phyloP scores from a whole-genome alignment of 2,888 invertebrate species.

The Tryphoninae sp. region DNA sequence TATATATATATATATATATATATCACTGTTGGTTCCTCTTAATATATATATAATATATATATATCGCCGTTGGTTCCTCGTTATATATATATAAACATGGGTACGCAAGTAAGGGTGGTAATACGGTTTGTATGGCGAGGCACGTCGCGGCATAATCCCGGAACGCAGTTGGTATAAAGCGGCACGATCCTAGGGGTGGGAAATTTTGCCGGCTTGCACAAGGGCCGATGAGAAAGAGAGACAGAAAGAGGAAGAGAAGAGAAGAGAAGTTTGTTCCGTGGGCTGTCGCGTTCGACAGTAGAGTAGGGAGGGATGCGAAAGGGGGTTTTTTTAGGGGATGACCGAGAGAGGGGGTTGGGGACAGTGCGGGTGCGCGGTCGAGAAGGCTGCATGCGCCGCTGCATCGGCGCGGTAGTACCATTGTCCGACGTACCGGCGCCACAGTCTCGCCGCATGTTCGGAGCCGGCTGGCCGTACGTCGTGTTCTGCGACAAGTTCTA shows the following conservation, averaged over 20 bases:
- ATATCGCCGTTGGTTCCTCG: too few species aligned
- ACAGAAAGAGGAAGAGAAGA: background rate
- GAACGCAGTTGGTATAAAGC: constrained; percentile 20
- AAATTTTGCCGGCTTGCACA: constrained; percentile 1
- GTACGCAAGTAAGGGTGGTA: background rate
- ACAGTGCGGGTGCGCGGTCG: constrained; percentile 74
- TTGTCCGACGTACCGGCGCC: constrained; percentile 72
- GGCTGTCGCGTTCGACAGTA: constrained; percentile 7
- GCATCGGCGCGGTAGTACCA: constrained; percentile 76
- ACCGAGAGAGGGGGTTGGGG: constrained; percentile 51
- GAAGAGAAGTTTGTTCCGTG: background rate
- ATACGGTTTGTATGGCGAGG: constrained; percentile 37
- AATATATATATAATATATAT: too few species aligned
- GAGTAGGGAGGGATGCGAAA: constrained; percentile 22
- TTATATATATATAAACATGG: background rate
- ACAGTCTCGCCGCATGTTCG: constrained; percentile 76
- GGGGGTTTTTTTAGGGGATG: constrained; percentile 5
- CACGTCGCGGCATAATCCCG: constrained; percentile 48
- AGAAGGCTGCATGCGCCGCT: constrained; percentile 74
- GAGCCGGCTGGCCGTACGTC: constrained; percentile 71
- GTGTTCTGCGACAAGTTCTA: constrained; percentile 60
- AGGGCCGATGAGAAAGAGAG: background rate
- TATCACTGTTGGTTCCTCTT: too few species aligned
- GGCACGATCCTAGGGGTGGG: background rate
- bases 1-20: background rate